phyloP scores from a whole-genome alignment of 2,113 vertebrate genomes.

The Pithys albifrons region DNA sequence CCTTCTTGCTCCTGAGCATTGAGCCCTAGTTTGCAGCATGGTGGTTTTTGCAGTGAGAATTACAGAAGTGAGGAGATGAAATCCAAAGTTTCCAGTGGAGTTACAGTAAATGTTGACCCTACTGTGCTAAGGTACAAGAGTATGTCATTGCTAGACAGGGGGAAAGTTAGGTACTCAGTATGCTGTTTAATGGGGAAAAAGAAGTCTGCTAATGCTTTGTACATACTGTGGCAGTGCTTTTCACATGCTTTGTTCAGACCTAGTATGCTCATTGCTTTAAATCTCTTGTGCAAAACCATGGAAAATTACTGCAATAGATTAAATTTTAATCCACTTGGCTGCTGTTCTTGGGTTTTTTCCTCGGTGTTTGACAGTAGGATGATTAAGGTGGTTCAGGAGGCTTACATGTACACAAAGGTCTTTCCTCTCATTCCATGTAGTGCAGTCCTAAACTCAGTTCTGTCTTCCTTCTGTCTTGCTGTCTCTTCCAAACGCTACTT shows the following conservation, averaged over 20 bases:
- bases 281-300: neutral
- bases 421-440: neutral
- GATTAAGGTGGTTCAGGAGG: neutral
- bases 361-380: neutral
- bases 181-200: neutral
- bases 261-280: neutral
- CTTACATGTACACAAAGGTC: neutral
- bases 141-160: neutral
- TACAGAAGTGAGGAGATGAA: neutral
- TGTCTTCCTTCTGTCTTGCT: neutral
- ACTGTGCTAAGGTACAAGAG: fast-evolving
- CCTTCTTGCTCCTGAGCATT: neutral
- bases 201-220: neutral
- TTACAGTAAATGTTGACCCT: neutral
- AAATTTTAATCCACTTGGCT: neutral
- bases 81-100: neutral
- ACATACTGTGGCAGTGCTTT: neutral
- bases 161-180: neutral
- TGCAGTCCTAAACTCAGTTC: neutral
- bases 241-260: neutral
- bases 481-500: neutral
- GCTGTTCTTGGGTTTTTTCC: neutral
- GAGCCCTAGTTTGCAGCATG: fast-evolving
- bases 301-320: neutral
- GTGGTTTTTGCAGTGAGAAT: neutral